Conservation (phyloP, 1,140 invertebrate species). For the Heliconius melpomene region DNA sequence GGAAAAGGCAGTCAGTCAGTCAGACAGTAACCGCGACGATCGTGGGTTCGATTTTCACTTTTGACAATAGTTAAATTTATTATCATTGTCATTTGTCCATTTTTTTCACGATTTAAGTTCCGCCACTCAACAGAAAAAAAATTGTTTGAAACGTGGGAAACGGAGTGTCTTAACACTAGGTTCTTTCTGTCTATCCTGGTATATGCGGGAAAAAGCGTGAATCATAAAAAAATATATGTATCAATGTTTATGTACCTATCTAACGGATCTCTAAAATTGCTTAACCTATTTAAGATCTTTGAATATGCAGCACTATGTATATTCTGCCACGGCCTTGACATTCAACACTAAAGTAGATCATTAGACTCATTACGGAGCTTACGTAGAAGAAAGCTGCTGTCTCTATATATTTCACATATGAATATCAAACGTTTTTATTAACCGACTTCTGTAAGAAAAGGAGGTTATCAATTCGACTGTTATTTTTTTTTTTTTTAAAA, state of each 20-base stretch:
- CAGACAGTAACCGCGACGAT: not conserved
- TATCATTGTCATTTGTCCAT: too few species aligned
- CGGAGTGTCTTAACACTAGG: too few species aligned
- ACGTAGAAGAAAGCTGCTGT: not conserved
- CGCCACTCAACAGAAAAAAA: too few species aligned
- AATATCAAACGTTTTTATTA: not conserved
- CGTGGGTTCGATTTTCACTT: not conserved
- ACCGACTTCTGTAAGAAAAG: too few species aligned
- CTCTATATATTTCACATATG: not conserved
- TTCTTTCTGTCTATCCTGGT: too few species aligned
- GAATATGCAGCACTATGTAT: constrained; percentile 3
- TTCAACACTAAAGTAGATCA: constrained; percentile 2
- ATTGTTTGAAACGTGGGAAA: too few species aligned
- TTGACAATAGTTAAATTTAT: too few species aligned
- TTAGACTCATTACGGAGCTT: constrained; percentile 4
- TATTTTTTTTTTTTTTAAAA: too few species aligned
- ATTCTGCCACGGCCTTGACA: not conserved
- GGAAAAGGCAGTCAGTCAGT: not conserved
- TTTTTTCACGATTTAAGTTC: too few species aligned
- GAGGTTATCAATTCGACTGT: too few species aligned
- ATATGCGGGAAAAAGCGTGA: too few species aligned
- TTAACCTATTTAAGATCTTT: constrained; percentile 1
- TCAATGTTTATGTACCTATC: not conserved
- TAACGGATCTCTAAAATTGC: not conserved
- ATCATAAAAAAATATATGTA: too few species aligned